Percentiles rank a stretch among this genome's conserved stretches.
Conservation (phyloP, 2,888 invertebrate species). For the Formica aserva region DNA sequence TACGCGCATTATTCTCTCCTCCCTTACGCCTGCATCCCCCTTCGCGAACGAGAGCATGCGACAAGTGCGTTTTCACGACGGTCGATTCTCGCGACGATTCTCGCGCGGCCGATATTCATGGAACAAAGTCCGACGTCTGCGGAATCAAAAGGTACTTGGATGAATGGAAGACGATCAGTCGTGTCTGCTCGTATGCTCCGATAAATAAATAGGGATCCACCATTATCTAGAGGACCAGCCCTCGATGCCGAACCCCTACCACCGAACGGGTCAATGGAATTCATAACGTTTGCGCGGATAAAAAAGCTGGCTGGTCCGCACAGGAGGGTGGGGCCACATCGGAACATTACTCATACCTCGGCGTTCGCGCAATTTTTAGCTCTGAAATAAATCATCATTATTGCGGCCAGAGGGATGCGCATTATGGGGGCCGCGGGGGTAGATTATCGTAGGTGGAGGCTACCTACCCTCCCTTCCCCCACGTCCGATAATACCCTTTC, state of each 20-base stretch:
- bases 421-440: constrained; percentile 82
- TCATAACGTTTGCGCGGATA: constrained; percentile 81
- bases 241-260: constrained; percentile 77
- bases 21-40: constrained; percentile 38
- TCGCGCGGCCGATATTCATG: constrained; percentile 58
- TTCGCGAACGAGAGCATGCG: constrained; percentile 56
- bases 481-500: constrained; percentile 47
- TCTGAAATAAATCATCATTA: constrained; percentile 88
- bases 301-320: constrained; percentile 79
- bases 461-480: constrained; percentile 67
- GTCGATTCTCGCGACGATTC: constrained; percentile 63
- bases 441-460: constrained; percentile 81
- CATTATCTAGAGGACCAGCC: constrained; percentile 81
- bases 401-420: constrained; percentile 86
- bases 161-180: constrained; percentile 79
- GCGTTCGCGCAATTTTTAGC: constrained; percentile 88
- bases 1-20: constrained; percentile 49
- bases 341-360: constrained; percentile 87
- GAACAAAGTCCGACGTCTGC: constrained; percentile 68
- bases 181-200: constrained; percentile 79
- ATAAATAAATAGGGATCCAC: constrained; percentile 82
- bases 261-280: constrained; percentile 83
- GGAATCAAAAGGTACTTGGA: constrained; percentile 73
- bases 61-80: constrained; percentile 56
- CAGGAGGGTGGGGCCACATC: constrained; percentile 82